These are phyloP conservation scores for Unio delphinus DNA, from an alignment of 2,888 invertebrate genomes.

Conservation along the genomic window DNA sequence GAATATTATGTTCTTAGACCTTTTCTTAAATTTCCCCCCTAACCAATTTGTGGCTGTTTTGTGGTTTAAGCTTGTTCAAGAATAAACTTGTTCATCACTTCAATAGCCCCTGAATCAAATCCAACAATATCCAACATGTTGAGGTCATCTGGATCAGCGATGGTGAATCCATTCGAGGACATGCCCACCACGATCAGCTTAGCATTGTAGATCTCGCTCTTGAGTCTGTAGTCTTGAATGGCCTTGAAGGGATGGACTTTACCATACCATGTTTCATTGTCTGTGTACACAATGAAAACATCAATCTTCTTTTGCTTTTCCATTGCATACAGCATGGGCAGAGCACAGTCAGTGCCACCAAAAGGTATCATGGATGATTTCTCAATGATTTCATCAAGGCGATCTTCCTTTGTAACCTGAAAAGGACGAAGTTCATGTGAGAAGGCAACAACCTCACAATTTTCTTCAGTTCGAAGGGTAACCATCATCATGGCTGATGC, in stretches of 20 bases:
- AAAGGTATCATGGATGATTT: conserved; percentile 35
- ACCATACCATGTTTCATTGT: conserved; percentile 70
- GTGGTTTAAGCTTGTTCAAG: conserved; percentile 17
- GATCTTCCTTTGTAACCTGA: conserved; percentile 28
- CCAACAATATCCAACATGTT: conserved; percentile 72
- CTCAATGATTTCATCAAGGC: conserved; percentile 32
- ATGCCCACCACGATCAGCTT: conserved; percentile 61
- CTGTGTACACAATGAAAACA: conserved; percentile 82
- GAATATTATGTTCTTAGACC: too few species aligned
- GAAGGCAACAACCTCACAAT: conserved; percentile 52
- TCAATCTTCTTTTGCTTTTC: conserved; percentile 77
- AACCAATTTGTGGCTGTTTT: neutral
- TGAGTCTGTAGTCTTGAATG: conserved; percentile 77
- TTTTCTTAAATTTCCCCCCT: too few species aligned
- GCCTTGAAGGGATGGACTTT: conserved; percentile 74
- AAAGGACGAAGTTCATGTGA: conserved; percentile 35
- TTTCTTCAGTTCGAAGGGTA: conserved; percentile 60
- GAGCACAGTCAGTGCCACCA: conserved; percentile 56
- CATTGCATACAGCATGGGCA: conserved; percentile 76
- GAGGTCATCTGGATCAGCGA: conserved; percentile 71
- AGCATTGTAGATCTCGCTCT: conserved; percentile 64
- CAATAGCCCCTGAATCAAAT: conserved; percentile 70
- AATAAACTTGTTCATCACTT: conserved; percentile 64
- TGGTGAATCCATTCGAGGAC: conserved; percentile 68
- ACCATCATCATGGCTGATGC: conserved; percentile 74